Evolutionary conservation across 2,113 vertebrate genomes (phyloP).

Genomic region (Columba janthina): DNA sequence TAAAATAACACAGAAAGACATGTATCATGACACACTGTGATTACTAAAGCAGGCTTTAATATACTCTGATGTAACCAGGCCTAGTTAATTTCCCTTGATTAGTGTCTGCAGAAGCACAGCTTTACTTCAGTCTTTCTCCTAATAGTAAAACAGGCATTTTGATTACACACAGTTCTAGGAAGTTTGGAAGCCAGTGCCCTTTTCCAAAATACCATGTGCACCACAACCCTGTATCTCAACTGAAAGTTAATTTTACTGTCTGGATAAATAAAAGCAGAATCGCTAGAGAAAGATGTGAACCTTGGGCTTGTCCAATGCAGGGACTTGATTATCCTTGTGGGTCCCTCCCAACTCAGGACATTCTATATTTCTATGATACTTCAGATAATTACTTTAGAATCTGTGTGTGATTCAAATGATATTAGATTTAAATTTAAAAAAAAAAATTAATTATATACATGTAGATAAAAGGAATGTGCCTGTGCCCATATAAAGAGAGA

Average conservation of each 20-base stretch:
- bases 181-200: background rate
- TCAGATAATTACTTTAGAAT: background rate
- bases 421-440: background rate
- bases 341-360: too few species aligned
- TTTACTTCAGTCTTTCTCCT: background rate
- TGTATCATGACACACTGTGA: accelerated
- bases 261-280: background rate
- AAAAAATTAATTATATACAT: background rate
- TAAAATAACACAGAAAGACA: background rate
- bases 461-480: background rate
- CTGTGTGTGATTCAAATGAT: background rate
- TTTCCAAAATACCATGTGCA: background rate
- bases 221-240: background rate
- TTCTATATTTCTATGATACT: background rate
- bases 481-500: background rate
- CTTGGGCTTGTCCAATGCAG: too few species aligned
- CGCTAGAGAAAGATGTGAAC: background rate
- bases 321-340: too few species aligned
- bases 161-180: background rate
- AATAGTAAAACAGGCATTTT: background rate
- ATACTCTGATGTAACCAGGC: background rate
- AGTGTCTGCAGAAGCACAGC: background rate
- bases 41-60: background rate
- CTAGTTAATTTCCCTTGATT: background rate
- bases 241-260: background rate